phyloP scores from a whole-genome alignment of 2,888 invertebrate genomes.

The Pteria penguin region DNA sequence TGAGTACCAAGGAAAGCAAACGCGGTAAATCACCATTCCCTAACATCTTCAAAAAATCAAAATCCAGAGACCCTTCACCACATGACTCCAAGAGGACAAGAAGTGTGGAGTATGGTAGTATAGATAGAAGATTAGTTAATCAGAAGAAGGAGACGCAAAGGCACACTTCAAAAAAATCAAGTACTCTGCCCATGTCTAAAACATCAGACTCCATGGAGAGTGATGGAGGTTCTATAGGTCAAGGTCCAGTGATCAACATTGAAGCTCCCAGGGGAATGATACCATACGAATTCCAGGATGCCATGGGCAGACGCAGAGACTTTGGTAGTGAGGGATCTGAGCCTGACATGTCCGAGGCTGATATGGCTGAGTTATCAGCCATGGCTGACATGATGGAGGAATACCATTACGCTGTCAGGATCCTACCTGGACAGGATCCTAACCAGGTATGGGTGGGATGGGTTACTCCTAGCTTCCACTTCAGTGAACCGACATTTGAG shows the following conservation, averaged over 20 bases:
- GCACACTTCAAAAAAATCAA: constrained; percentile 46
- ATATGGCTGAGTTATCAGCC: constrained; percentile 75
- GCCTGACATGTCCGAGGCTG: constrained; percentile 73
- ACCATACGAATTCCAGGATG: constrained; percentile 75
- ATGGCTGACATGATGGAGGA: constrained; percentile 88
- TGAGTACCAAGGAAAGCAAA: constrained; percentile 59
- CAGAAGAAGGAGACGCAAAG: constrained; percentile 41
- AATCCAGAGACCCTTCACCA: constrained; percentile 77
- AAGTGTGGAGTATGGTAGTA: constrained; percentile 70
- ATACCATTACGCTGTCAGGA: constrained; percentile 92
- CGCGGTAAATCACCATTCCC: constrained; percentile 87
- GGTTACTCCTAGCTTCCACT: constrained; percentile 96
- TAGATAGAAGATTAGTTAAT: constrained; percentile 61
- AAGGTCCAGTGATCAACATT: constrained; percentile 59
- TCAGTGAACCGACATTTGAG: constrained; percentile 74
- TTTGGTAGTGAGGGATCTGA: constrained; percentile 69
- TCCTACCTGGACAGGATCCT: constrained; percentile 97
- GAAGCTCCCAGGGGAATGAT: constrained; percentile 69
- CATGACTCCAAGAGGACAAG: constrained; percentile 64
- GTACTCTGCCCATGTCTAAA: constrained; percentile 55
- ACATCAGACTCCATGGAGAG: constrained; percentile 54
- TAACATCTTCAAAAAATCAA: constrained; percentile 84
- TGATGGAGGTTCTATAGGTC: constrained; percentile 45
- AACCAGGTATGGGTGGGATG: constrained; percentile 98
- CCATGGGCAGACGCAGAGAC: constrained; percentile 61